Evolutionary conservation across 2,113 vertebrate species (phyloP).

Genomic region (Actinemys pallida): DNA sequence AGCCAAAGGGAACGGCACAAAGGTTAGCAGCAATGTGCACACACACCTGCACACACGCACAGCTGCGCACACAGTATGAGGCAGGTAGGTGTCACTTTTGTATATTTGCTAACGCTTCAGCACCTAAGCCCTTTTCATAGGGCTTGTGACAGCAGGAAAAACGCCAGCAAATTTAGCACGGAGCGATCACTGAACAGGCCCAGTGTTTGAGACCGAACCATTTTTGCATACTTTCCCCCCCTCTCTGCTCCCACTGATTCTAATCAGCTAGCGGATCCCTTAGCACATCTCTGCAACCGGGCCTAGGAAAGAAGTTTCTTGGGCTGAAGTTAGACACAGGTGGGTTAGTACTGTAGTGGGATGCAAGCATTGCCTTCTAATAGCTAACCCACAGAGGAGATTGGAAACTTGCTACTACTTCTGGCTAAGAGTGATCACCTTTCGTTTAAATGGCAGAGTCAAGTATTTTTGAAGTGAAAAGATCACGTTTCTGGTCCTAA

Average conservation of each 20-base stretch:
- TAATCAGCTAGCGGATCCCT: neutral
- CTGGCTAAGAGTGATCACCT: neutral
- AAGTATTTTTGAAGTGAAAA: neutral
- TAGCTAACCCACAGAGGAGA: neutral
- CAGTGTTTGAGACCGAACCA: neutral
- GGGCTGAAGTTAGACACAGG: neutral
- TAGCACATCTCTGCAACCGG: too few relatives aligned
- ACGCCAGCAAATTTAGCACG: neutral
- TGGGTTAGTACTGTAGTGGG: neutral
- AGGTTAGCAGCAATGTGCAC: neutral
- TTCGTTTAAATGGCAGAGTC: neutral
- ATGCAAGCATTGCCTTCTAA: neutral
- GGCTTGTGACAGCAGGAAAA: neutral
- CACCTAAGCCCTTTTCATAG: neutral
- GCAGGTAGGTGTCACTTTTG: neutral
- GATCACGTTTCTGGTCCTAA: neutral
- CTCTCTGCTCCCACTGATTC: neutral
- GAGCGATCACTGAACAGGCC: neutral
- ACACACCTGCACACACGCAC: neutral
- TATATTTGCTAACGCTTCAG: neutral
- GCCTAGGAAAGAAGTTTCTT: neutral
- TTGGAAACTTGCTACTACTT: neutral
- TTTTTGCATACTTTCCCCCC: fast-evolving
- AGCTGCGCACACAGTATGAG: fast-evolving
- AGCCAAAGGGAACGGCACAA: neutral